These are phyloP conservation scores for Regulus satrapa DNA, from an alignment of 2,113 vertebrate genomes.

Conservation along the genomic window DNA sequence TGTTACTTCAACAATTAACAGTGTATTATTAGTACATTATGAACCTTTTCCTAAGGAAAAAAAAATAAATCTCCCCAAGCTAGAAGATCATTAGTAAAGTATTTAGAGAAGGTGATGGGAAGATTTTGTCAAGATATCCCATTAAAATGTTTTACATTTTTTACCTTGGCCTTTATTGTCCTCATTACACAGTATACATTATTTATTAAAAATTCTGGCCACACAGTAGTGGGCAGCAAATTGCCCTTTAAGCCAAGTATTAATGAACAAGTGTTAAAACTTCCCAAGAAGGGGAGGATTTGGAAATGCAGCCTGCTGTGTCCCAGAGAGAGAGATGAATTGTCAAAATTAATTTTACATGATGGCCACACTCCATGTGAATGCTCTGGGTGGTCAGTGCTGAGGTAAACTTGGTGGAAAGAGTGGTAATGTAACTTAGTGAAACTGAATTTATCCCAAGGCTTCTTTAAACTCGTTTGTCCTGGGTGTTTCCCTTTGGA, in stretches of 20 bases:
- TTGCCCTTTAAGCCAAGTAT: conserved; percentile 59
- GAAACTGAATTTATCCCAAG: neutral
- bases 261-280: conserved; percentile 39
- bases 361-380: neutral
- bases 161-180: conserved; percentile 63
- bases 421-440: neutral
- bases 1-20: neutral
- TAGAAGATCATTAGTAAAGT: conserved; percentile 43
- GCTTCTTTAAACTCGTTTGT: neutral
- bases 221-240: conserved; percentile 49
- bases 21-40: neutral
- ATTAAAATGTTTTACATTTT: conserved; percentile 68
- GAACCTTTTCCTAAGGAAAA: neutral
- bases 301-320: neutral
- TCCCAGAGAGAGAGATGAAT: neutral
- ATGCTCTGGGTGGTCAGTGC: neutral
- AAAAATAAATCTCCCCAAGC: neutral
- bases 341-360: neutral
- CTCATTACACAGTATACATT: conserved; percentile 61
- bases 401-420: neutral
- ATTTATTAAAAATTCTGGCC: conserved; percentile 67
- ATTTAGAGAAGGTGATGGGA: conserved; percentile 51
- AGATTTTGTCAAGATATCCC: conserved; percentile 52
- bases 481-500: neutral
- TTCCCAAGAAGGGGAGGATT: neutral